Conservation (phyloP, 2,113 vertebrate genomes). For the Condylura cristata region DNA sequence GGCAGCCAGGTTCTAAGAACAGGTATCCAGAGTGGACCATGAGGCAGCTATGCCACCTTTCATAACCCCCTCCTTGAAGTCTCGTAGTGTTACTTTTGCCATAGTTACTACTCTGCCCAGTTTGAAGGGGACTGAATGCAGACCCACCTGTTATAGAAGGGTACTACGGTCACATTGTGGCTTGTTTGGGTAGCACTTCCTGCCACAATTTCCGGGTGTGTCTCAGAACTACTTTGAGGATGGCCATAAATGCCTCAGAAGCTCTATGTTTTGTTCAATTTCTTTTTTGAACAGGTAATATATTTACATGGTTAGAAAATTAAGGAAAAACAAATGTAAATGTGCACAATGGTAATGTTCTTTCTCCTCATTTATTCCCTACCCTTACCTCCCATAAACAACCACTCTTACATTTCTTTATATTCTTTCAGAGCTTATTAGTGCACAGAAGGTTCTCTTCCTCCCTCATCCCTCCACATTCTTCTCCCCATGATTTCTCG, state of each 20-base stretch:
- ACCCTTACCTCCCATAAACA: background rate
- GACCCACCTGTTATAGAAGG: background rate
- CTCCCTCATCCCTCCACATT: background rate
- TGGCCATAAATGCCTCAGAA: background rate
- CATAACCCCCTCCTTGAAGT: background rate
- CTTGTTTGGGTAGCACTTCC: background rate
- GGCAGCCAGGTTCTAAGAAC: background rate
- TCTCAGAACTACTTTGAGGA: background rate
- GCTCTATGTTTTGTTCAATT: background rate
- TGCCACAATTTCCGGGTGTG: background rate
- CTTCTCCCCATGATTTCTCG: no score
- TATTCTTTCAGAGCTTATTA: background rate
- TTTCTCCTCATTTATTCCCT: background rate
- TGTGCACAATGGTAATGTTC: background rate
- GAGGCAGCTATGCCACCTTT: background rate
- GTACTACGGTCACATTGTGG: background rate
- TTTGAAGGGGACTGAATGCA: background rate
- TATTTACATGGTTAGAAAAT: background rate
- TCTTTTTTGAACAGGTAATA: background rate
- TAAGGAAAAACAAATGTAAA: background rate
- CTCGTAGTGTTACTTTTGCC: background rate
- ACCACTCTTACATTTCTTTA: background rate
- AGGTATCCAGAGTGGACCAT: no score
- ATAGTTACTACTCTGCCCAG: background rate
- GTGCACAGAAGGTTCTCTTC: background rate